Base-by-base conservation (phyloP, 2,888 invertebrate species). In the Yponomeuta malinellus region DNA sequence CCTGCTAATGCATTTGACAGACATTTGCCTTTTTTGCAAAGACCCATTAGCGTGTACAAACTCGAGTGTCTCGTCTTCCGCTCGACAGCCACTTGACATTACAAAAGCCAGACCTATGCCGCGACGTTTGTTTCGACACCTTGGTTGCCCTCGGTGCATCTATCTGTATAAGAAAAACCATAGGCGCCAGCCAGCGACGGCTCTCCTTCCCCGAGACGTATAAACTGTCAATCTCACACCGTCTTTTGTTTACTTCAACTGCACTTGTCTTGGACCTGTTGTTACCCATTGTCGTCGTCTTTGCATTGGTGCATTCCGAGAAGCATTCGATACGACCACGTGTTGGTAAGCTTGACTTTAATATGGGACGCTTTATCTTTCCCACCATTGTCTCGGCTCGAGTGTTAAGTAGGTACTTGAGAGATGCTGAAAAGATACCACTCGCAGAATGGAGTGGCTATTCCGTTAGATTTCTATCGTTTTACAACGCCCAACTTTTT, bases 91-190 rank as follows among this genome's bases (percentile, higher is more conserved):
- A 81, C 83, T 81, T 78, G 79, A 85, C 74, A 79, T 76, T 85
- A 90, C 87, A 89, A 87, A 89, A 88, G 82, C 82, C 90, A 91
- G 90, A 89, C 83, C 12, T 81, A 43, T 87, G 83, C 83, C 85
- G 85, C 84, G 79, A 89, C 88, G 79, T 92, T 91, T 90, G 89
- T 86, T 78, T 83, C 84, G 78, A 87, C 91, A 89, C 90, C 87
- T 88, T 81, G 74, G 23, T 23, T 23, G 23, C 23, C 23, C 0
- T 23, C 23, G 23, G 79, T 76, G 73, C 78, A 75, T 74, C 76
- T 76, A 87, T 85, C 85, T 83, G 78, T 79, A 74, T 72, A 76
- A 74, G 75, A 80, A 83, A 87, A 92, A 91, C 74, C 91, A 79
- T 86, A 89, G 91, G 91, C 91, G 91, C 91, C 91, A 76, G 15